These are phyloP conservation scores for Apeltes quadracus DNA, from an alignment of 2,113 vertebrate species.

Conservation along the genomic window DNA sequence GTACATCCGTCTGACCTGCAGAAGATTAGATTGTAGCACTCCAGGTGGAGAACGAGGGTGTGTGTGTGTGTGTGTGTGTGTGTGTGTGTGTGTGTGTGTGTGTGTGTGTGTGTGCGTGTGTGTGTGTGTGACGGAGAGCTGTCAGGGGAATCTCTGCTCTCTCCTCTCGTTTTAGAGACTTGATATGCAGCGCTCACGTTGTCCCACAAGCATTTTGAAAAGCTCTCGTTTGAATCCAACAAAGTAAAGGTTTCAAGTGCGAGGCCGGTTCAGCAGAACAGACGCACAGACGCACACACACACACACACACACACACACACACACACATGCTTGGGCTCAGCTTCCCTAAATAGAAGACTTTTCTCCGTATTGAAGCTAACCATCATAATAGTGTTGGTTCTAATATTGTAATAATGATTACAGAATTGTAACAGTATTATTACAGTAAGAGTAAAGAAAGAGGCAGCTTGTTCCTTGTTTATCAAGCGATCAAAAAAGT, in stretches of 20 bases:
- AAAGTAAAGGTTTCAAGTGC: constrained; percentile 25
- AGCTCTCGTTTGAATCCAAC: constrained; percentile 40
- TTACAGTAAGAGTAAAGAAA: too few species aligned
- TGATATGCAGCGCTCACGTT: constrained; percentile 18
- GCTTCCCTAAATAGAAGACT: too few species aligned
- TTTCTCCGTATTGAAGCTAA: too few species aligned
- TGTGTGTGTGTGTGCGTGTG: neutral
- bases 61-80: constrained; percentile 25
- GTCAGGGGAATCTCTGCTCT: constrained; percentile 57
- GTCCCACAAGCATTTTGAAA: constrained; percentile 32
- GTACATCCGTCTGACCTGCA: constrained; percentile 64
- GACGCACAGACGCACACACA: too few species aligned
- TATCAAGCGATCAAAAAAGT: neutral
- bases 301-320: too few species aligned
- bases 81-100: constrained; percentile 5
- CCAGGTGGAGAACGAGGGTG: constrained; percentile 38
- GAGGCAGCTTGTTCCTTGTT: neutral
- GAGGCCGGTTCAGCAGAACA: constrained; percentile 12
- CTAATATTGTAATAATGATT: too few species aligned
- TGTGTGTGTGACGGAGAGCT: constrained; percentile 2
- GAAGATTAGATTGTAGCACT: constrained; percentile 61
- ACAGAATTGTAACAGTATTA: too few species aligned
- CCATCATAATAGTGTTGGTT: too few species aligned
- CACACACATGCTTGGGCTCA: too few species aligned
- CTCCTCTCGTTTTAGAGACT: constrained; percentile 37